phyloP scores from a whole-genome alignment of 2,888 invertebrate species.

The Microctonus hyperodae region DNA sequence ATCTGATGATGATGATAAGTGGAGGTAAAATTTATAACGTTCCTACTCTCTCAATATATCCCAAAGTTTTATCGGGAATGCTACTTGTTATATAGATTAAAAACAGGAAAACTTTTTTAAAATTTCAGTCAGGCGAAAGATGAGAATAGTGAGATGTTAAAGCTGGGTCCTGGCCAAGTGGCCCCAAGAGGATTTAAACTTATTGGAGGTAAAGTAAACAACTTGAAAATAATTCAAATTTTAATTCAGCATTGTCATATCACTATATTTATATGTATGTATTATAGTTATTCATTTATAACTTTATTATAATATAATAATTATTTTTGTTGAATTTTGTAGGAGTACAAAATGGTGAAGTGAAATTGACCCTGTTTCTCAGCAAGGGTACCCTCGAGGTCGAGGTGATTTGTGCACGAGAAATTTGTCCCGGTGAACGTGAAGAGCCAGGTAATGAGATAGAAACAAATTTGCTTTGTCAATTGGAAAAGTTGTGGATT shows the following conservation, averaged over 20 bases:
- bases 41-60: neutral
- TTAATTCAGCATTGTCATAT: neutral
- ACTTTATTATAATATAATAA: neutral
- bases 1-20: slow-evolving; percentile 66
- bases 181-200: slow-evolving; percentile 79
- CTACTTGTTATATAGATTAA: slow-evolving; percentile 10
- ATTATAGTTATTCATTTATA: slow-evolving; percentile 6
- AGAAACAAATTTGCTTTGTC: slow-evolving; percentile 32
- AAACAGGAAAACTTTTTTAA: slow-evolving; percentile 12
- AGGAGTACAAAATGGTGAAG: slow-evolving; percentile 77
- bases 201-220: slow-evolving; percentile 56
- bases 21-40: slow-evolving; percentile 49
- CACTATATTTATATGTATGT: neutral
- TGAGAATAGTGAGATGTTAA: slow-evolving; percentile 62
- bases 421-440: slow-evolving; percentile 73
- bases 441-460: slow-evolving; percentile 70
- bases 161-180: slow-evolving; percentile 82
- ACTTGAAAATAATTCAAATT: slow-evolving; percentile 2
- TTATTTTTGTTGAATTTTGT: slow-evolving; percentile 20
- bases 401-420: slow-evolving; percentile 78
- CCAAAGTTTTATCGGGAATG: neutral
- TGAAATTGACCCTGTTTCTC: slow-evolving; percentile 87
- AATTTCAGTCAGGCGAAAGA: slow-evolving; percentile 50
- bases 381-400: slow-evolving; percentile 92
- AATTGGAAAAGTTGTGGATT: slow-evolving; percentile 31